phyloP scores from a whole-genome alignment of 2,797 vertebrate species.

The Iguana delicatissima region DNA sequence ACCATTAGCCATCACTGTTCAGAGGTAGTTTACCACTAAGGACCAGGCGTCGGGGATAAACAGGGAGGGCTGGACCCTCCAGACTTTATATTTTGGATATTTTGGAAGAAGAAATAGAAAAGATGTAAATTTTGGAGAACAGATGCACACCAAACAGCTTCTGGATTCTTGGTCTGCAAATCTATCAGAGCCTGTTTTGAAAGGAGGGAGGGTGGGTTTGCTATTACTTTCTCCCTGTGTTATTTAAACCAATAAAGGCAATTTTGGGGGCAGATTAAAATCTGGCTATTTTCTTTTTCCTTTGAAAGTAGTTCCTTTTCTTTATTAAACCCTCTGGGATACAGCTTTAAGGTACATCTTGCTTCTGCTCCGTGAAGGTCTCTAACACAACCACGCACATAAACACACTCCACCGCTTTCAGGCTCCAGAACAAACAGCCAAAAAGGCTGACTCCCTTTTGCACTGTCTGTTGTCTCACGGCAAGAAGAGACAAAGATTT shows the following conservation, averaged over 20 bases:
- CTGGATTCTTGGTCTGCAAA: not conserved
- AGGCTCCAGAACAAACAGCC: too few relatives aligned
- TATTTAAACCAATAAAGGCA: not conserved
- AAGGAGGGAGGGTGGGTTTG: too few relatives aligned
- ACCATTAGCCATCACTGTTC: not conserved
- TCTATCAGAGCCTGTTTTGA: not conserved
- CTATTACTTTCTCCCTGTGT: not conserved
- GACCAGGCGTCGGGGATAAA: not conserved
- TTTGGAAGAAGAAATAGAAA: too few relatives aligned
- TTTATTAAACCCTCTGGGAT: constrained; percentile 11
- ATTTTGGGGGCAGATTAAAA: not conserved
- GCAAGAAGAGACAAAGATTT: too few relatives aligned
- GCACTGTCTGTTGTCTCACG: too few relatives aligned
- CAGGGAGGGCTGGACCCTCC: not conserved
- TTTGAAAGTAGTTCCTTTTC: not conserved
- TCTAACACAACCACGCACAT: too few relatives aligned
- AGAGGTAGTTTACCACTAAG: not conserved
- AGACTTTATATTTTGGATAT: too few relatives aligned
- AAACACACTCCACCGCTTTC: not conserved
- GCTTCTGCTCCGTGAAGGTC: too few relatives aligned
- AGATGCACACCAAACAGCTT: not conserved
- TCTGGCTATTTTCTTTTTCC: not conserved
- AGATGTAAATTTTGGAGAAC: not conserved
- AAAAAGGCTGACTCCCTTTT: too few relatives aligned
- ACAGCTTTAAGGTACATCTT: not conserved